phyloP scores from a whole-genome alignment of 2,797 vertebrate species.

The Squalus acanthias region DNA sequence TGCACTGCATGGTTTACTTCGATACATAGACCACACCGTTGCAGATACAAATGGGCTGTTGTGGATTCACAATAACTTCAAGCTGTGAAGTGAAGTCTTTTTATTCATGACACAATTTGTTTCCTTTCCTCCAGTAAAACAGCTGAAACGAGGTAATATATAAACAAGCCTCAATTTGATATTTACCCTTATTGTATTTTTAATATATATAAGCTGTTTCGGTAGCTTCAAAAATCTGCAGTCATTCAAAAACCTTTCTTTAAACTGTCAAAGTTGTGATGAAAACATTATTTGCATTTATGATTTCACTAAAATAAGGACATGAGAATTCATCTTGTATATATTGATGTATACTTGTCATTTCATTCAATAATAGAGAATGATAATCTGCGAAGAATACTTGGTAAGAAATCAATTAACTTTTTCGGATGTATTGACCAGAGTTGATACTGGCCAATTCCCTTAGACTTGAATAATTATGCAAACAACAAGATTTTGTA shows the following conservation, averaged over 20 bases:
- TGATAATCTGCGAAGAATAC: not conserved
- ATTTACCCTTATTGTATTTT: no score
- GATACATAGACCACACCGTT: no score
- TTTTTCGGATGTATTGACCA: not conserved
- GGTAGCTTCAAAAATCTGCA: not conserved
- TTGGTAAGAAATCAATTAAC: not conserved
- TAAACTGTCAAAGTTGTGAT: not conserved
- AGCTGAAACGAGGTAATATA: not conserved
- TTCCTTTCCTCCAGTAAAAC: not conserved
- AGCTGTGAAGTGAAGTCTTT: not conserved
- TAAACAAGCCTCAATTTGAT: not conserved
- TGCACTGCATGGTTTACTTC: no score
- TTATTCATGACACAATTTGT: not conserved
- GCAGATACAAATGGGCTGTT: no score
- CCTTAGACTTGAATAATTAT: not conserved
- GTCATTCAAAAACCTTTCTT: not conserved
- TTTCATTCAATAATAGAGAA: not conserved
- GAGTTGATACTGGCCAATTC: not conserved
- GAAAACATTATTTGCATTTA: not conserved
- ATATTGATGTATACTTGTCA: no score
- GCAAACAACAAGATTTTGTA: not conserved
- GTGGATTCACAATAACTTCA: not conserved
- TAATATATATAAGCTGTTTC: not conserved
- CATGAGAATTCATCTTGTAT: not conserved
- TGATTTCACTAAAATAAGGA: not conserved